Evolutionary conservation across 2,888 invertebrate genomes (phyloP).

Genomic region (Liposcelis brunnea): DNA sequence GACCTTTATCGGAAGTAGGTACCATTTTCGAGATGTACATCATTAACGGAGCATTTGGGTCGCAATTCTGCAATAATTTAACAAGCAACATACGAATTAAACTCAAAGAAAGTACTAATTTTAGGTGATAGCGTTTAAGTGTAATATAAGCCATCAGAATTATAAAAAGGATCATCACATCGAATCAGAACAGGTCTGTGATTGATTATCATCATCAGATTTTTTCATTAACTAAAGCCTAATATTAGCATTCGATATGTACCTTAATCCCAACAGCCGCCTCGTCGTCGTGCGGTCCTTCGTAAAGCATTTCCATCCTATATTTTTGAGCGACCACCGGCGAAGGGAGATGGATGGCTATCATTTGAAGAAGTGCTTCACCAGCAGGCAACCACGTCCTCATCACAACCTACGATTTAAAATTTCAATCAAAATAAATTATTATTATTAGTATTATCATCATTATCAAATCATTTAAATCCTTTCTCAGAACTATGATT

Average conservation of each 20-base stretch:
- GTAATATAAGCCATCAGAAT: too few relatives aligned
- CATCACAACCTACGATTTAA: slow-evolving; percentile 62
- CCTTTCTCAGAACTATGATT: too few relatives aligned
- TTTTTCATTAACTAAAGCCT: slow-evolving; percentile 6
- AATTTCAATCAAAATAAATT: slow-evolving; percentile 7
- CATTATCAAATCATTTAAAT: slow-evolving; percentile 4
- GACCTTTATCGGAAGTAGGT: slow-evolving; percentile 97
- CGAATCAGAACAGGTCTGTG: slow-evolving; percentile 26
- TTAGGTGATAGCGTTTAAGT: too few relatives aligned
- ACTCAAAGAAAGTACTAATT: too few relatives aligned
- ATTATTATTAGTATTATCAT: too few relatives aligned
- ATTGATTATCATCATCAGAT: slow-evolving; percentile 22
- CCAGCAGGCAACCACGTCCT: slow-evolving; percentile 99
- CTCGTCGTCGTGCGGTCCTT: slow-evolving; percentile 93
- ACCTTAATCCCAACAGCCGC: slow-evolving; percentile 79
- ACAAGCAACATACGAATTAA: too few relatives aligned
- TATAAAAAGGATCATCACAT: slow-evolving; percentile 9
- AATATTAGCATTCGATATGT: neutral
- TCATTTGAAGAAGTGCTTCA: slow-evolving; percentile 99
- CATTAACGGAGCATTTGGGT: slow-evolving; percentile 95
- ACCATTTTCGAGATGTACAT: slow-evolving; percentile 99
- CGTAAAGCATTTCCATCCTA: slow-evolving; percentile 99
- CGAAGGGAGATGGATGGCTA: slow-evolving; percentile 97
- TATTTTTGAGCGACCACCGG: slow-evolving; percentile 98
- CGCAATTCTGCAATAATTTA: slow-evolving; percentile 61